These are phyloP conservation scores for Idaea dimidiata DNA, from an alignment of 2,888 invertebrate genomes.

Conservation along the genomic window DNA sequence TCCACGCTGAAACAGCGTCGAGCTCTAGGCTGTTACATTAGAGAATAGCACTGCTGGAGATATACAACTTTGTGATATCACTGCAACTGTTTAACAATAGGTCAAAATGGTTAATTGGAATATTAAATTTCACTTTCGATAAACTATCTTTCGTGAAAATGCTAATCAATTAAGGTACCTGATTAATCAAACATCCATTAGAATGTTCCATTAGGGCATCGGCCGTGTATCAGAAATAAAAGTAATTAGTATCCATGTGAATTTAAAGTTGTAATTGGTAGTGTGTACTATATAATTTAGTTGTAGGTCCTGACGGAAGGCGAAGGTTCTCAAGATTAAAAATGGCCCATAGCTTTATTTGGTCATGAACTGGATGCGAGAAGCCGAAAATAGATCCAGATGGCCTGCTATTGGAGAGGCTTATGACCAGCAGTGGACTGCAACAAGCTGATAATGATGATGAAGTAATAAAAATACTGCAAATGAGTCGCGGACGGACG, in stretches of 20 bases:
- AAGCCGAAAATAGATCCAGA: too few relatives aligned
- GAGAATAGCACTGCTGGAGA: too few relatives aligned
- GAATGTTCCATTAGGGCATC: neutral
- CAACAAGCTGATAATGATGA: too few relatives aligned
- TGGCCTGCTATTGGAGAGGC: too few relatives aligned
- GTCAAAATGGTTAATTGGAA: neutral
- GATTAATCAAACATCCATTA: neutral
- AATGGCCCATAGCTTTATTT: too few relatives aligned
- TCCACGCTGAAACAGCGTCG: too few relatives aligned
- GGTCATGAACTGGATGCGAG: too few relatives aligned
- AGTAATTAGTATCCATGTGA: neutral
- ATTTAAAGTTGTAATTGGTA: neutral
- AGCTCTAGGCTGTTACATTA: too few relatives aligned
- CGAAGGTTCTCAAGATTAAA: too few relatives aligned
- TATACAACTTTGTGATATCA: neutral
- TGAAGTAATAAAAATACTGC: too few relatives aligned
- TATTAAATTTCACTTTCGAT: neutral
- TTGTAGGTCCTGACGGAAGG: neutral
- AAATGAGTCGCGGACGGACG: too few relatives aligned
- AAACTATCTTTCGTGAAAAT: neutral
- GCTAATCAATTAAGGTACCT: neutral
- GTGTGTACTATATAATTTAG: neutral
- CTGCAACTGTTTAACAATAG: neutral
- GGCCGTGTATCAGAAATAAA: neutral
- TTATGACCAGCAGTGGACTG: too few relatives aligned